Evolutionary conservation across 2,797 vertebrate species (phyloP).

Genomic region (Microctenopoma steveboyesi): DNA sequence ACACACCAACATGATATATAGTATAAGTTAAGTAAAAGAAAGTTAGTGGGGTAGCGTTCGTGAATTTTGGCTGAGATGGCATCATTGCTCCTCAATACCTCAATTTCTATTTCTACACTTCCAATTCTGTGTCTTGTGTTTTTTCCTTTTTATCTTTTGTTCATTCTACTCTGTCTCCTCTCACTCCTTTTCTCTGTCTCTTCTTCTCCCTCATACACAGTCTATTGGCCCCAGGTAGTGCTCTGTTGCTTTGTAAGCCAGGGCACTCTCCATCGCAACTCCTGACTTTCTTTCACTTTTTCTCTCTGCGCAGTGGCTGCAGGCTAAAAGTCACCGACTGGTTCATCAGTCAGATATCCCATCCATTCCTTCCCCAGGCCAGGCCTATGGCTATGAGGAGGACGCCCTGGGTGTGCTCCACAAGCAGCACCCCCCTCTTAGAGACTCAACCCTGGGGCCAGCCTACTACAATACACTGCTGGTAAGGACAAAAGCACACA

Average conservation of each 20-base stretch:
- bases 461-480: constrained; percentile 82
- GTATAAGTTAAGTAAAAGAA: neutral
- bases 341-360: constrained; percentile 70
- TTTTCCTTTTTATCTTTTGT: neutral
- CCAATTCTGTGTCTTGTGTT: neutral
- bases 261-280: constrained; percentile 36
- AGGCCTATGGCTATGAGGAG: constrained; percentile 85
- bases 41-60: neutral
- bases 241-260: constrained; percentile 47
- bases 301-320: constrained; percentile 35
- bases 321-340: constrained; percentile 66
- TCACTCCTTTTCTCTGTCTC: constrained; percentile 3
- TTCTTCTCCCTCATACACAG: constrained; percentile 24
- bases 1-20: neutral
- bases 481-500: constrained; percentile 69
- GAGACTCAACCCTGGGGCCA: constrained; percentile 84
- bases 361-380: constrained; percentile 83
- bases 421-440: constrained; percentile 73
- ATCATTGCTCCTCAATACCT: constrained; percentile 16
- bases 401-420: constrained; percentile 73
- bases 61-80: constrained; percentile 10
- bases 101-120: constrained; percentile 1
- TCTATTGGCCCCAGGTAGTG: constrained; percentile 52
- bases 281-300: constrained; percentile 27
- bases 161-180: constrained; percentile 1